A percentile compares a stretch with the other conserved stretches of the same genome.
phyloP scores from a whole-genome alignment of 2,888 invertebrate species.

The Cantharis rufa region DNA sequence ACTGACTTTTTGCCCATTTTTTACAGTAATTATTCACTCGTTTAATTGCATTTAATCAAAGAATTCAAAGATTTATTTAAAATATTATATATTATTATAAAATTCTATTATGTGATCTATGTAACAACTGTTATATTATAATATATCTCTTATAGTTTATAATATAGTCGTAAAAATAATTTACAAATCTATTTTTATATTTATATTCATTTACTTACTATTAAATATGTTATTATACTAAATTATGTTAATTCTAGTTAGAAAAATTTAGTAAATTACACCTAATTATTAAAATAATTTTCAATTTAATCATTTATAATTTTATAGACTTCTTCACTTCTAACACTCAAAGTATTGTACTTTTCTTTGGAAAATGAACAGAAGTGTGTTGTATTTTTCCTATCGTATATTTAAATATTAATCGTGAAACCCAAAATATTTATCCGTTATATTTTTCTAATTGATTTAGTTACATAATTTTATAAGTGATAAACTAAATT shows the following conservation, averaged over 20 bases:
- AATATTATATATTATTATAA: not conserved
- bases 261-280: not conserved
- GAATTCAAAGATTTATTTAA: not conserved
- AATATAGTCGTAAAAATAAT: not conserved
- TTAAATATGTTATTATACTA: not conserved
- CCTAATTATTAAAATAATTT: not conserved
- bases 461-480: not conserved
- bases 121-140: not conserved
- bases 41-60: not conserved
- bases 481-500: not conserved
- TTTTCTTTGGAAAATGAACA: not conserved
- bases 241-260: not conserved
- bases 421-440: not conserved
- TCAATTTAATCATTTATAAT: not conserved
- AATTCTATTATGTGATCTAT: not conserved
- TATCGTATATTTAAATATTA: no score
- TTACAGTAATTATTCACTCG: not conserved
- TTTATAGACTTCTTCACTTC: not conserved
- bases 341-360: not conserved
- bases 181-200: not conserved
- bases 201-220: not conserved
- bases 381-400: not conserved
- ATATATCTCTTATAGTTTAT: not conserved
- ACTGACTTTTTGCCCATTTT: not conserved
- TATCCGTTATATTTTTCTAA: not conserved